Evolutionary conservation across 2,888 invertebrate genomes (phyloP), one percentile per base, ranked within the genome.

Genomic region (Meiosimyza decipiens): DNA sequence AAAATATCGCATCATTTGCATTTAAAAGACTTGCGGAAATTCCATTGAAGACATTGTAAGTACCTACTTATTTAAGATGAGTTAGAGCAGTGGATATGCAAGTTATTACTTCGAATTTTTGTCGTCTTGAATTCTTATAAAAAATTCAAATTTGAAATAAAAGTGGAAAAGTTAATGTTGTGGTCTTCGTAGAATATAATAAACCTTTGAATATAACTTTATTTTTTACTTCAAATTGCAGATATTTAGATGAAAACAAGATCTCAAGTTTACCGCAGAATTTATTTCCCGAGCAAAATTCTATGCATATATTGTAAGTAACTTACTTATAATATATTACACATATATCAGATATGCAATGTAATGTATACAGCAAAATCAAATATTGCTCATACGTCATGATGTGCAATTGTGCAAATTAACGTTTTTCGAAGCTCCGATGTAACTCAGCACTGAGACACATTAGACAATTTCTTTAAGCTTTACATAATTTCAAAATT

Each of bases 221-320:
- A 49, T 62, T 54, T 73, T 71, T 40, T 50, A 54, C 69, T 73
- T 6, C 65, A 16, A 75, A 76, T 79, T 78, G 73, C 79, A 89
- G 89, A 73, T 85, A 88, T 81, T 80, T 89, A 82, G 88, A 88
- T 79, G 88, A 88, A 80, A 89, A 89, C 80, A 82, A 84, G 75
- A 81, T 89, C 73, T 79, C 81, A 70, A 78, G 77, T 50, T 78
- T 89, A 73, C 87, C 88, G 40, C 81, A 80, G 40, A 80, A 85
- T 76, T 78, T 88, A 54, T 88, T 89, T 79, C 80, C 86, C 15
- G 74, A 79, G 5, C 81, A 80, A 66, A 88, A 87, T 80, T 77
- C 81, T 66, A 79, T 89, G 71, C 81, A 81, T 77, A 82, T 82
- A 60, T 79, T 89, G 88, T 88, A 82, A 88, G 88, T 88, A 47